Conservation (phyloP, 2,113 vertebrate genomes). For the Maccullochella peelii region DNA sequence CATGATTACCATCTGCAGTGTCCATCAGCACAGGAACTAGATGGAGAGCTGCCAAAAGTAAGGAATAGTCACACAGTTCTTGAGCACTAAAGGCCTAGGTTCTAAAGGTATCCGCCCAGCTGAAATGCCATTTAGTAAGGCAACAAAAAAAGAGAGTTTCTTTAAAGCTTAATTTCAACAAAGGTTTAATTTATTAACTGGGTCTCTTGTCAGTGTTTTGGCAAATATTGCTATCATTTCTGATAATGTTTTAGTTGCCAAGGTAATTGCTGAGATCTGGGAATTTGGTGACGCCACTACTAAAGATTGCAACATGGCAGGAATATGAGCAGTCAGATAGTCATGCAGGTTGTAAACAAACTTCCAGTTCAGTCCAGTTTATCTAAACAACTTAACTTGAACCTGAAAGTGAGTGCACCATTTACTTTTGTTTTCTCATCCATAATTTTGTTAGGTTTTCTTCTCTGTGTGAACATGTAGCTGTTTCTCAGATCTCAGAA, state of each 20-base stretch:
- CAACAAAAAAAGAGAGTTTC: not conserved
- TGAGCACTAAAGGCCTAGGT: not conserved
- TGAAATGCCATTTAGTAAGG: not conserved
- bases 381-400: too few species aligned
- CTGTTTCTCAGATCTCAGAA: too few species aligned
- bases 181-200: not conserved
- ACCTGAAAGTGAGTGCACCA: too few species aligned
- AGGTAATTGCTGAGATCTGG: not conserved
- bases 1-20: not conserved
- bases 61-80: accelerated
- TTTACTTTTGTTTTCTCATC: too few species aligned
- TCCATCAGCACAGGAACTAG: constrained; percentile 17
- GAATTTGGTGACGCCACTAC: too few species aligned
- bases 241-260: not conserved
- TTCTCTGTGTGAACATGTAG: too few species aligned
- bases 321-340: too few species aligned
- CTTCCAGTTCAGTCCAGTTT: too few species aligned
- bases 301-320: too few species aligned
- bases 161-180: not conserved
- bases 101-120: not conserved
- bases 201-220: not conserved
- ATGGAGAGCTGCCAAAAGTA: constrained; percentile 10
- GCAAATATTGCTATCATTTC: not conserved
- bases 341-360: too few species aligned
- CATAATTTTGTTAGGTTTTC: too few species aligned